Conservation (phyloP, 92 coral and sea anemone species). For the Heliopora coerulea region DNA sequence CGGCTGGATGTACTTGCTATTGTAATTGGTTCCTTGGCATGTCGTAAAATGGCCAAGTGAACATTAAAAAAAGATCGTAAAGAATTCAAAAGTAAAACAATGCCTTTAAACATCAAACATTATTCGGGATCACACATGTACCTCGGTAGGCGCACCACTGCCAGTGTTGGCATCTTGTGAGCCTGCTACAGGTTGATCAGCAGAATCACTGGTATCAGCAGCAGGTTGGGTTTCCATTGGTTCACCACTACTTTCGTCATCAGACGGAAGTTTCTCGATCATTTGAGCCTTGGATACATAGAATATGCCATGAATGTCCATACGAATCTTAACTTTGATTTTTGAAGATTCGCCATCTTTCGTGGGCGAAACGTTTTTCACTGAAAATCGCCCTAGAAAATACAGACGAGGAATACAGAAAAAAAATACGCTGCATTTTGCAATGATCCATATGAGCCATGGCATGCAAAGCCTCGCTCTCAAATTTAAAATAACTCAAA, state of each 20-base stretch:
- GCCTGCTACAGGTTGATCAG: constrained; percentile 31
- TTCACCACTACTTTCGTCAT: constrained; percentile 54
- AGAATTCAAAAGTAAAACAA: no score
- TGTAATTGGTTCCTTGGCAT: no score
- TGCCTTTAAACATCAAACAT: no score
- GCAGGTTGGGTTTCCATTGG: constrained; percentile 66
- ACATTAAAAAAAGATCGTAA: no score
- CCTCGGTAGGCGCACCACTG: constrained; percentile 5
- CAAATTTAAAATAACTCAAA: no score
- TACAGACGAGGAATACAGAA: no score
- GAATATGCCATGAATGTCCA: constrained; percentile 86
- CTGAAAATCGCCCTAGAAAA: constrained; percentile 69
- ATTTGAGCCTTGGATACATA: constrained; percentile 75
- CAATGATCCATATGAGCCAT: background rate
- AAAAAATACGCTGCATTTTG: no score
- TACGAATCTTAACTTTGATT: constrained; percentile 79
- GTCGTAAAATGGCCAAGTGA: no score
- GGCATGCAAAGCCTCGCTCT: background rate
- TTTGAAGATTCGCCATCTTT: constrained; percentile 85
- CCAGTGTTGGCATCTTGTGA: constrained; percentile 51
- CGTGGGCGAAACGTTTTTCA: constrained; percentile 82
- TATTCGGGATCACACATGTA: no score
- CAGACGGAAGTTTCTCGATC: constrained; percentile 70
- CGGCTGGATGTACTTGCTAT: no score
- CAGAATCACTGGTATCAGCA: constrained; percentile 5